A percentile compares a stretch with the other conserved stretches of the same genome.
phyloP scores from a whole-genome alignment of 2,888 invertebrate species.

The Frankliniella fusca region DNA sequence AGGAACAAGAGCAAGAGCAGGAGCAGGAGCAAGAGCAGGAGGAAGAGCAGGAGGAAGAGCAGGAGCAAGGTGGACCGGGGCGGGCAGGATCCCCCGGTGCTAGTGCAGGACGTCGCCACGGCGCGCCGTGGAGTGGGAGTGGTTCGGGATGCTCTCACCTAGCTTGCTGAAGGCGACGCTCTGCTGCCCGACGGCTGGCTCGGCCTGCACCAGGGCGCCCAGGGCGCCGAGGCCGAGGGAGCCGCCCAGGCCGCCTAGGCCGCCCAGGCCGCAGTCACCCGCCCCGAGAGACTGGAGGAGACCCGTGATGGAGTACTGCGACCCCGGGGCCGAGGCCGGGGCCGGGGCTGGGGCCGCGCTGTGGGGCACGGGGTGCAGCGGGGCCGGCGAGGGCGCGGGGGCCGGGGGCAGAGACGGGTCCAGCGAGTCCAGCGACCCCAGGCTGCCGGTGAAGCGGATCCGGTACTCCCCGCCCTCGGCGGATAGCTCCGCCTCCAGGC shows the following conservation, averaged over 20 bases:
- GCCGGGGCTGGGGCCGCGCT: not conserved
- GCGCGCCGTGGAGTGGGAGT: not conserved
- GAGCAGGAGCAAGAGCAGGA: no score
- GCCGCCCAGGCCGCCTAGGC: not conserved
- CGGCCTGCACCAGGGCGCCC: constrained; percentile 12
- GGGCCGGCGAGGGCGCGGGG: not conserved
- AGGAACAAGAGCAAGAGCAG: no score
- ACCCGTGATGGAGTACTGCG: constrained; percentile 16
- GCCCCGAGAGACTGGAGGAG: not conserved
- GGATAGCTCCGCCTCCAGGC: not conserved
- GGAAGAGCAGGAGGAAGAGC: no score
- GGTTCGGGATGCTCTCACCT: not conserved
- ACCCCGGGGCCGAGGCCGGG: not conserved
- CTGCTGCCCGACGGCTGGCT: not conserved
- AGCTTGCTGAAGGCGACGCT: constrained; percentile 3
- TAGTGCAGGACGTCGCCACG: not conserved
- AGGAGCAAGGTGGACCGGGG: no score
- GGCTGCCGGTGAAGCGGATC: not conserved
- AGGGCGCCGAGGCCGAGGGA: not conserved
- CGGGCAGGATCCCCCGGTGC: no score
- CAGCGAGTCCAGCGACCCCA: constrained; percentile 7
- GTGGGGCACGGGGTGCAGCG: not conserved
- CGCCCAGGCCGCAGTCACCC: not conserved
- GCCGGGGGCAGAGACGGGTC: not conserved
- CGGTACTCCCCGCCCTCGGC: not conserved